Base-by-base conservation (phyloP, 2,888 invertebrate species). In the Fabriciana adippe region DNA sequence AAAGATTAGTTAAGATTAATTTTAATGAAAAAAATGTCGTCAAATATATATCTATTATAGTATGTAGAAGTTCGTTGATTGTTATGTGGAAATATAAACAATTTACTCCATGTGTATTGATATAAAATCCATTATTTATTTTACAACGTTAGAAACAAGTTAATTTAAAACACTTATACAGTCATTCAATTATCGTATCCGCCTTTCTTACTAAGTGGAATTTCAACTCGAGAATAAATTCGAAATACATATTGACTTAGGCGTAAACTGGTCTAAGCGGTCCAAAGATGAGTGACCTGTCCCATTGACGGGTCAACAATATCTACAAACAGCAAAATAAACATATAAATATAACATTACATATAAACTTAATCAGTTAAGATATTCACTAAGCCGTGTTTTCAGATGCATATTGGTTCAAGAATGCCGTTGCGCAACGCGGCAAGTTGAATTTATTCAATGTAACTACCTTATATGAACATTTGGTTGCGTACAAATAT, bases 371-470 rank as follows among this genome's bases (percentile, higher is more conserved):
- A 70, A 64, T 63, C 64, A 55, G 60, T 35, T 67, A 64, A 70
- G 61, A 53, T 64, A 59, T 69, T 41, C 57, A 56, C 60, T 66
- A 64, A 66, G 55, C 51, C 63, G 63, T 56, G 61, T 66, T 73
- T 73, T 70, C 67, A 72, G 73, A 70, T 69, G 72, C 72, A 73
- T 67, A 69, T 69, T 64, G 68, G 66, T 57, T 45, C 64, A 70
- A 67, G 72, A 72, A 73, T 73, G 70, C 64, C 14, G 67, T 73
- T 72, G 66, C 67, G 72, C 73, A 73, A 73, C 50, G 35, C 67
- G 35, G 62, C 61, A 56, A 71, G 63, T 67, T 66, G 67, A 64
- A 73, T 70, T 73, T 70, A 72, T 72, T 70, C 66, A 72, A 69
- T 70, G 66, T 61, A 61, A 61, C 51, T 61, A 59, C 62, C 66